Evolutionary conservation across 1,140 invertebrate genomes (phyloP).

Genomic region (Bombus breviceps): DNA sequence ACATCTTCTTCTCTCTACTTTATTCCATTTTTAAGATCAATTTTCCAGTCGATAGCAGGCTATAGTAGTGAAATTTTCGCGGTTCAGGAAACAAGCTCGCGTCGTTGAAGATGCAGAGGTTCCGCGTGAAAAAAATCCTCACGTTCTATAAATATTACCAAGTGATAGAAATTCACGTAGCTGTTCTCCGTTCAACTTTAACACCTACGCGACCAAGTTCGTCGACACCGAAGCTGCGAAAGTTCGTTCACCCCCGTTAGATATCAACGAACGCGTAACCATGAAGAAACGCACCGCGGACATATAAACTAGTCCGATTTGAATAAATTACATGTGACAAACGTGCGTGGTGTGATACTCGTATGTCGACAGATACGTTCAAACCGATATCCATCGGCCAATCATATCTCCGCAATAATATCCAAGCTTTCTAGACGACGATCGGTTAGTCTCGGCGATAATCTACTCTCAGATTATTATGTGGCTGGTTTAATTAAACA

Average conservation of each 20-base stretch:
- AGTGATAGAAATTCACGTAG: too few species aligned
- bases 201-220: neutral
- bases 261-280: neutral
- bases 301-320: constrained; percentile 6
- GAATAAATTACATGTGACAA: constrained; percentile 4
- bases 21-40: too few species aligned
- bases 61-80: too few species aligned
- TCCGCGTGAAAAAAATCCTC: too few species aligned
- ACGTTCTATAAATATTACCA: too few species aligned
- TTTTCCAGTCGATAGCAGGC: too few species aligned
- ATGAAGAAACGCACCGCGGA: neutral
- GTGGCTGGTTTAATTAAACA: constrained; percentile 14
- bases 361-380: neutral
- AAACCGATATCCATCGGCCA: neutral
- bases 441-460: neutral
- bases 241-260: neutral
- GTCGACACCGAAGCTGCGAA: neutral
- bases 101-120: too few species aligned
- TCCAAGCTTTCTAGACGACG: neutral
- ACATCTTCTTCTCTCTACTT: too few species aligned
- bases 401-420: neutral
- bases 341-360: neutral
- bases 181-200: neutral
- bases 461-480: neutral
- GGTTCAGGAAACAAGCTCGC: too few species aligned